Evolutionary conservation across 2,797 vertebrate species (phyloP), one percentile per base, ranked within the genome.

Genomic region (Orientallactaga sibirica): DNA sequence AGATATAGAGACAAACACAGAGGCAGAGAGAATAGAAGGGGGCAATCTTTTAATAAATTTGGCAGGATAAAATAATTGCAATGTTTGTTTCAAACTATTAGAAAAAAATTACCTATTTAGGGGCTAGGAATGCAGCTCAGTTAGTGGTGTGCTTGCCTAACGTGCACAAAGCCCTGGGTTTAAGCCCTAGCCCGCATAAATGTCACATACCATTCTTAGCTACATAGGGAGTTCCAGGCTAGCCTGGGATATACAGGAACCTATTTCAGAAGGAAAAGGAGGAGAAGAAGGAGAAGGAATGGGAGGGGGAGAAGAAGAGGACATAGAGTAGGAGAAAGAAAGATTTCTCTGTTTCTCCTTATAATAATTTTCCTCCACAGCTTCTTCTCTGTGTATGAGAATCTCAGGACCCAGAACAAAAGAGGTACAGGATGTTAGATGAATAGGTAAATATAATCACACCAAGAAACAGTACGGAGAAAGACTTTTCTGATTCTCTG

Each of bases 21-120:
- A 12, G 43, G 10, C 0, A 2, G 43, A 67, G 2, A 24, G 67
- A n/a, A 6, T 16, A 33, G 14, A 16, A 16, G 16, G 15, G 11
- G 33, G 14, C 27, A 94, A 74, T 91, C 29, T 86, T 66, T 7
- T 43, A 92, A 52, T 74, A 83, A 71, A 93, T 76, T 70, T 29
- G 58, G 19, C n/a, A 86, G 79, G 88, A 52, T 74, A 81, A 90
- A 90, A 43, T 48, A 92, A 33, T 25, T 75, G 1, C 18, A 70
- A 77, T 12, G 9, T 71, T 73, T 86, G 75, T 66, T 64, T 33
- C n/a, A 64, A 48, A 29, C 20, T 64, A 25, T 74, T 64, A 84
- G 73, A 89, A 90, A 85, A 86, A 62, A 58, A 58, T 16, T 16
- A 58, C 55, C 55, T 58, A 16, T 58, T 58, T 58, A 58, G 55